These are phyloP conservation scores for Linurgus olivaceus DNA, from an alignment of 2,797 vertebrate genomes.

Conservation along the genomic window DNA sequence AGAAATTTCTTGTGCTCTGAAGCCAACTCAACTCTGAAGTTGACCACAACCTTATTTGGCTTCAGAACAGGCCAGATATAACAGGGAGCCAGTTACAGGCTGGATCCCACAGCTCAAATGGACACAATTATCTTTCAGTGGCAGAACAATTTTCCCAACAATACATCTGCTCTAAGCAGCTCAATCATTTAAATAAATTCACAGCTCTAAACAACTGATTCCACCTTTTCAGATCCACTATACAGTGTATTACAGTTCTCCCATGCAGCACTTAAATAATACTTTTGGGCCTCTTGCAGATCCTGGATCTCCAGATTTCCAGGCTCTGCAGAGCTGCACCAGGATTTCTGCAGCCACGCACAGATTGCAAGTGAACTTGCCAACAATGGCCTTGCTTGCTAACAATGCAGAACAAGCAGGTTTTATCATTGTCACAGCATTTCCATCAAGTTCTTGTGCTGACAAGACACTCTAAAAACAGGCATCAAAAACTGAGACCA, in stretches of 20 bases:
- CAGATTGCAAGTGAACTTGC: not conserved
- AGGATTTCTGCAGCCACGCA: not conserved
- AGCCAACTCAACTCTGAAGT: not conserved
- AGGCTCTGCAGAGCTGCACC: not conserved
- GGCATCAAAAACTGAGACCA: not conserved
- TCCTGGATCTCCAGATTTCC: not conserved
- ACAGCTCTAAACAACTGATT: not conserved
- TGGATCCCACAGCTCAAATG: not conserved
- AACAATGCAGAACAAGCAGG: not conserved
- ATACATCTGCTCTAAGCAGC: not conserved
- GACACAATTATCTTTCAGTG: not conserved
- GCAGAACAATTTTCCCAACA: not conserved
- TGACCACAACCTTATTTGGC: not conserved
- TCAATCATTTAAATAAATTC: not conserved
- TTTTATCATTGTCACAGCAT: conserved; percentile 17
- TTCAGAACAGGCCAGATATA: not conserved
- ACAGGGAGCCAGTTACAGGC: not conserved
- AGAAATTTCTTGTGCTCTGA: not conserved
- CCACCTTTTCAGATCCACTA: not conserved
- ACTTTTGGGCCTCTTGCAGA: not conserved
- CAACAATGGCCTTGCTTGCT: not conserved
- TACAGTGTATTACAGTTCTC: accelerated
- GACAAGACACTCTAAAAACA: not conserved
- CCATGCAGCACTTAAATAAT: not conserved
- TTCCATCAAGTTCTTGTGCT: conserved; percentile 44